Conservation (phyloP, 2,797 vertebrate genomes). For the Mus minutoides region DNA sequence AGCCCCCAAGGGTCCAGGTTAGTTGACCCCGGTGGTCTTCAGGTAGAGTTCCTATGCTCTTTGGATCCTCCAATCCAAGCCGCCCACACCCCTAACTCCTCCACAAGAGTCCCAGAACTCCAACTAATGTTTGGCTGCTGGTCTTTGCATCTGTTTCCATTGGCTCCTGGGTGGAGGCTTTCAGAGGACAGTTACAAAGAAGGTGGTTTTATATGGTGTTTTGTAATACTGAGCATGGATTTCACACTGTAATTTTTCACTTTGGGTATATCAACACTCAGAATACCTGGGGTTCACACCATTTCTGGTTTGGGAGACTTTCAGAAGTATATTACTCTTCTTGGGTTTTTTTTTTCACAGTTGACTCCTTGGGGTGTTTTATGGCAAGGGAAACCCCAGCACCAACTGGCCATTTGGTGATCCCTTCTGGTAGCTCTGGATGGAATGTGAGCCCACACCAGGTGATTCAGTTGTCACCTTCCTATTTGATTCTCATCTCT, state of each 20-base stretch:
- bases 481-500: rapidly evolving
- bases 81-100: neutral
- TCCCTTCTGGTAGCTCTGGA: no score
- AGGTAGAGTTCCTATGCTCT: neutral
- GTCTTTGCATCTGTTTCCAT: neutral
- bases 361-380: no score
- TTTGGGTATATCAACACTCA: neutral
- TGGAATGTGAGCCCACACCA: neutral
- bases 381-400: neutral
- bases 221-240: neutral
- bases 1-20: neutral
- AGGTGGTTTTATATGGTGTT: neutral
- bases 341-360: neutral
- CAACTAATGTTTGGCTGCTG: neutral
- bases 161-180: neutral
- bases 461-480: rapidly evolving
- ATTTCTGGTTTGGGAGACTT: neutral
- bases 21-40: neutral
- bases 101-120: neutral
- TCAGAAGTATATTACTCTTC: rapidly evolving
- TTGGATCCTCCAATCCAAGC: neutral
- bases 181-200: neutral
- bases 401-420: neutral
- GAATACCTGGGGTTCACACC: rapidly evolving
- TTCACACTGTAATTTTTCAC: neutral